Evolutionary conservation across 2,888 invertebrate species (phyloP), one percentile per base, ranked within the genome.

Genomic region (Eulithis testata): DNA sequence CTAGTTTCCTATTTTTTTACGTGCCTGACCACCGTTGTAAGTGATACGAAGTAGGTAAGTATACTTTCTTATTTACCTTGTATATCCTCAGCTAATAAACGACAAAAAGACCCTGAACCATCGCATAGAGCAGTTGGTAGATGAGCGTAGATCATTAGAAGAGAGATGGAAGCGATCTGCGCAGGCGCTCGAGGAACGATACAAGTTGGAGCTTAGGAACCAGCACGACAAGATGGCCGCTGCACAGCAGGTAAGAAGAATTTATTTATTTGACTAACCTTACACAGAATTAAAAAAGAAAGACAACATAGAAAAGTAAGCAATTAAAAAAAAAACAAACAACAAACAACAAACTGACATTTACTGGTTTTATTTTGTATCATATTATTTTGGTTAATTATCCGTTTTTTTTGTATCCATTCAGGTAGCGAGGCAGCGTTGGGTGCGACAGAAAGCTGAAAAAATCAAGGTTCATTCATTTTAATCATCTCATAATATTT

Each of bases 401-500:
- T 59, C 55, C 64, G 57, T 68, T 68, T 65, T 14, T 67, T 65
- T 71, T 58, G 56, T 55, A 65, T 49, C 53, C 63, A 79, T 78
- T 2, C 83, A 93, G 93, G 89, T 93, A 3, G 93, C 93, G 45
- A 85, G 92, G 50, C 97, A 97, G 79, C 95, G 96, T 59, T 97
- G 97, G 97, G 95, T 97, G 50, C 95, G 97, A 58, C 95, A 95
- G 63, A 97, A 97, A 85, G 97, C 97, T 3, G 96, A 97, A 77
- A 97, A 97, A 88, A 97, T 97, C 60, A 97, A 97, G 94, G 97
- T 96, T 77, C 73, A 63, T 51, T 62, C 37, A 14, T 7, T 56
- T 60, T 59, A 9, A 11, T 52, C 53, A 27, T 60, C 45, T 36
- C n/a, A 57, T 43, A 40, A 37, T 51, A 43, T 49, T 37, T 21